Percentiles rank a stretch among this genome's conserved stretches.
Evolutionary conservation across 2,888 invertebrate species (phyloP).

Genomic region (Willowsia nigromaculata): DNA sequence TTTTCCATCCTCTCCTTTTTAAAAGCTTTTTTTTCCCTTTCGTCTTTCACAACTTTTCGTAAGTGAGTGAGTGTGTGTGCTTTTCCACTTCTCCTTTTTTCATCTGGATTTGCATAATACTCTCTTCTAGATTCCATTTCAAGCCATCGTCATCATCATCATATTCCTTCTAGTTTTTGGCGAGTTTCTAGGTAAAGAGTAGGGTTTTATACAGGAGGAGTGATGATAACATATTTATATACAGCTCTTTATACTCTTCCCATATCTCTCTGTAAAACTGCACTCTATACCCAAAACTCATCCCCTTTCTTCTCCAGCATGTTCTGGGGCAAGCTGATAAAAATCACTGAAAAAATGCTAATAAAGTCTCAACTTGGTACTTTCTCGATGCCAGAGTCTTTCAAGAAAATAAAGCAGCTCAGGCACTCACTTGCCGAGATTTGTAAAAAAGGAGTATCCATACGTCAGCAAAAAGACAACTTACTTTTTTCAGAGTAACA

Average conservation of each 20-base stretch:
- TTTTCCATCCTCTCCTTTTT: conserved; percentile 46
- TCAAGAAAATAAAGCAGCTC: conserved; percentile 16
- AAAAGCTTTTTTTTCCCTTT: conserved; percentile 45
- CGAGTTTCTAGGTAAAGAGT: background rate
- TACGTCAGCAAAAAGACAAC: conserved; percentile 18
- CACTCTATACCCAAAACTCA: background rate
- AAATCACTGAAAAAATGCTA: conserved; percentile 39
- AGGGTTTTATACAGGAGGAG: background rate
- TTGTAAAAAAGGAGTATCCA: background rate
- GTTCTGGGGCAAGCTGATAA: conserved; percentile 37
- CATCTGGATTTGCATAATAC: conserved; percentile 65
- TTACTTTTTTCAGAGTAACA: conserved; percentile 14
- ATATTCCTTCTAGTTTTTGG: background rate
- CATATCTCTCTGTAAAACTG: background rate
- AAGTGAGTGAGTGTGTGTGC: conserved; percentile 39
- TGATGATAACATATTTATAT: conserved; percentile 1
- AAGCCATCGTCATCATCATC: conserved; percentile 40
- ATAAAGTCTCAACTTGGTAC: background rate
- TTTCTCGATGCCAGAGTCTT: background rate
- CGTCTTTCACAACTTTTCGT: conserved; percentile 40
- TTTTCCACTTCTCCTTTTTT: conserved; percentile 57
- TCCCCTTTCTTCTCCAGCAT: no score
- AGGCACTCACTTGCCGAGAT: conserved; percentile 27
- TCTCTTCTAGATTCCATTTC: conserved; percentile 57
- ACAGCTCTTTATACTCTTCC: background rate